Conservation (phyloP, 2,888 invertebrate species). For the Lucinisca nassula region DNA sequence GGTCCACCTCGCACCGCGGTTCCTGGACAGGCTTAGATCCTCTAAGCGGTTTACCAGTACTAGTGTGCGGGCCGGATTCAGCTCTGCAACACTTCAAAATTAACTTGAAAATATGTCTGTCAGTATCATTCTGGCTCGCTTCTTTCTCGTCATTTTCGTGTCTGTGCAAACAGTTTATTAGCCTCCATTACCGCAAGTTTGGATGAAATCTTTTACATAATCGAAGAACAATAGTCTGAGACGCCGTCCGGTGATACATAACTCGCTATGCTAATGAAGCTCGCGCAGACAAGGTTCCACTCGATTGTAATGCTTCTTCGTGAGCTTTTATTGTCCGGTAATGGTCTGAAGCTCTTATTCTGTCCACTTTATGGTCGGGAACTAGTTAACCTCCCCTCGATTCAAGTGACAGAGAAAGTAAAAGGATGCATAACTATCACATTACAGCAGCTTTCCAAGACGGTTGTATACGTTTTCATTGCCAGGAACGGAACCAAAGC, state of each 20-base stretch:
- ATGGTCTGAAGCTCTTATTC: background rate
- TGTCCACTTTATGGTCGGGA: background rate
- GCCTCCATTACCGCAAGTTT: background rate
- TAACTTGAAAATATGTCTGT: too few relatives aligned
- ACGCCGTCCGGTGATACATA: background rate
- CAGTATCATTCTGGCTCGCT: background rate
- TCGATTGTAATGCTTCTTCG: background rate
- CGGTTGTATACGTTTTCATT: background rate
- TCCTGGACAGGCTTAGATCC: too few relatives aligned
- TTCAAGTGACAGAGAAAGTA: background rate
- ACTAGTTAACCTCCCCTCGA: background rate
- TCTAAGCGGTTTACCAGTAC: too few relatives aligned
- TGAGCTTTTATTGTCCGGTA: slow-evolving; percentile 5
- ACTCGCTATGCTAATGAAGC: background rate
- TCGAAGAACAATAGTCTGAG: slow-evolving; percentile 1
- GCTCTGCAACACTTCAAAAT: too few relatives aligned
- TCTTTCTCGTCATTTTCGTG: background rate
- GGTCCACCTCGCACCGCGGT: too few relatives aligned
- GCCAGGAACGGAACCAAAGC: background rate
- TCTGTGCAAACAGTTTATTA: background rate
- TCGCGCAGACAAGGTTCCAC: background rate
- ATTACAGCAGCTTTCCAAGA: background rate
- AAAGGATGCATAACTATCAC: slow-evolving; percentile 9
- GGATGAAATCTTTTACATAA: background rate
- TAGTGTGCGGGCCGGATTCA: too few relatives aligned